Percentiles rank a stretch among this genome's conserved stretches.
phyloP scores from a whole-genome alignment of 2,113 vertebrate genomes.

The Xiphophorus maculatus region DNA sequence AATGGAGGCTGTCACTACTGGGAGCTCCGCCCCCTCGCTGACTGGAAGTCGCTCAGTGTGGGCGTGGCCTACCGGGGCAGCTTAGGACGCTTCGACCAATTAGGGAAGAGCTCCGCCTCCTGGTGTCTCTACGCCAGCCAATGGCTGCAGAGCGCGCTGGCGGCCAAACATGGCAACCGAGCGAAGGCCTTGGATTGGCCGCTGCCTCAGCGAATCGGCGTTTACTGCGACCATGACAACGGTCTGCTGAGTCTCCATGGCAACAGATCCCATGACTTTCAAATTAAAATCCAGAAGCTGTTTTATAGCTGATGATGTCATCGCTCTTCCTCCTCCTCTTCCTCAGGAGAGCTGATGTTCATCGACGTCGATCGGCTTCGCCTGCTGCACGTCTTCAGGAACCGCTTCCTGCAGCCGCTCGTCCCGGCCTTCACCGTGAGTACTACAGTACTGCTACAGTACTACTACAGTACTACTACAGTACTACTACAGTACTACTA shows the following conservation, averaged over 20 bases:
- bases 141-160: constrained; percentile 90
- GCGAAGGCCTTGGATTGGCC: constrained; percentile 85
- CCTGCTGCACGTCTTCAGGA: constrained; percentile 89
- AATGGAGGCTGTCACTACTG: constrained; percentile 90
- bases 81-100: constrained; percentile 92
- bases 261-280: not conserved
- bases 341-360: constrained; percentile 89
- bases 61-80: constrained; percentile 86
- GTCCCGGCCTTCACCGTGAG: constrained; percentile 93
- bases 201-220: constrained; percentile 87
- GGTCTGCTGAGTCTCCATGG: constrained; percentile 72
- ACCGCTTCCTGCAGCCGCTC: constrained; percentile 90
- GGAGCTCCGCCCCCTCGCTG: constrained; percentile 90
- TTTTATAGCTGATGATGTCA: not conserved
- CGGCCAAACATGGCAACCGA: constrained; percentile 95
- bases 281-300: not conserved
- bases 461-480: not conserved
- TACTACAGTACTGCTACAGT: not conserved
- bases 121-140: constrained; percentile 95
- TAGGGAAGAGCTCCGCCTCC: constrained; percentile 89
- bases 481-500: not conserved
- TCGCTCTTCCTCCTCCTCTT: not conserved
- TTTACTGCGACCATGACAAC: constrained; percentile 91
- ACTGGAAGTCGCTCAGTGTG: constrained; percentile 92
- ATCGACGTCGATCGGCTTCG: constrained; percentile 88